phyloP scores from a whole-genome alignment of 1,140 invertebrate species.

The Caligus rogercresseyi region DNA sequence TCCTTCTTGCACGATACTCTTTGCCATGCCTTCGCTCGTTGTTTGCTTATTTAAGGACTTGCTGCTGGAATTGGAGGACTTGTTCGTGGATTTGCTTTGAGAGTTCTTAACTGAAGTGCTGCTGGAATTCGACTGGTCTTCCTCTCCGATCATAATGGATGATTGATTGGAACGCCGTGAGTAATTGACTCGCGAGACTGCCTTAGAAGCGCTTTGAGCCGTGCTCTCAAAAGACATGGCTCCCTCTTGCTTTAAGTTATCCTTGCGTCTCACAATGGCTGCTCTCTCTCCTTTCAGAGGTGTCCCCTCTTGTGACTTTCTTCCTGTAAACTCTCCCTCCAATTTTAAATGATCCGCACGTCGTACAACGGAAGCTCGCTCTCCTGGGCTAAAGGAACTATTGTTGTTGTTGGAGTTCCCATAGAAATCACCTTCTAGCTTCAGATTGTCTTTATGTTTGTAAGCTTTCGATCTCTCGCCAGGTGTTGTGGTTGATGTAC shows the following conservation, averaged over 20 bases:
- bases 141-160: not conserved
- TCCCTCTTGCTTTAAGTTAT: constrained; percentile 33
- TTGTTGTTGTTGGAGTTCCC: not conserved
- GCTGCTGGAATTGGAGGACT: not conserved
- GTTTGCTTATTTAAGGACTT: not conserved
- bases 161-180: not conserved
- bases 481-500: constrained; percentile 15
- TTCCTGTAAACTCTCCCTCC: constrained; percentile 44
- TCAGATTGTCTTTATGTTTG: constrained; percentile 12
- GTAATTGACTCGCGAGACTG: not conserved
- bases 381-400: constrained; percentile 21
- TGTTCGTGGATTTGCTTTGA: not conserved
- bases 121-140: not conserved
- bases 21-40: not conserved
- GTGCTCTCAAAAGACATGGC: constrained; percentile 23
- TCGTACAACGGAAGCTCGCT: constrained; percentile 28
- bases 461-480: constrained; percentile 7
- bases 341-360: constrained; percentile 22
- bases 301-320: constrained; percentile 22
- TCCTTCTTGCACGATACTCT: not conserved
- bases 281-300: constrained; percentile 27
- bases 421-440: constrained; percentile 7
- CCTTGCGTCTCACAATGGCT: constrained; percentile 28
- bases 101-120: not conserved
- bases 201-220: not conserved